A percentile compares a stretch with the other conserved stretches of the same genome.
Evolutionary conservation across 35 echinoderm and acorn worm genomes (phyloP).

Genomic region (Anneissia japonica): DNA sequence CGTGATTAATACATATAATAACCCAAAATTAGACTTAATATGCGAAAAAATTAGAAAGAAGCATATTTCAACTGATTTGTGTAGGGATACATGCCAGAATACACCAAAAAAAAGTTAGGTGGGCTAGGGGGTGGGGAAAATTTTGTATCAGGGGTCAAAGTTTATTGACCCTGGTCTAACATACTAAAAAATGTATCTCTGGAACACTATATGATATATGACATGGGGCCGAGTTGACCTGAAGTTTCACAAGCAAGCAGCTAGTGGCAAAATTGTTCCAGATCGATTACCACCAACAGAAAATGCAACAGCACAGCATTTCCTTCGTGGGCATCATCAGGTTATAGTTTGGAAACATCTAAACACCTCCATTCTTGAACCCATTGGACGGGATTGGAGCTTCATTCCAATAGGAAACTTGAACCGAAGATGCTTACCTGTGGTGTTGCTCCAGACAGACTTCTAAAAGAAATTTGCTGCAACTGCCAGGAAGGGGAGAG

Average conservation of each 20-base stretch:
- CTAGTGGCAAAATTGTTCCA: slow-evolving; percentile 30
- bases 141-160: too few relatives aligned
- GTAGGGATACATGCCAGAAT: too few relatives aligned
- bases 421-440: neutral
- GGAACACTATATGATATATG: too few relatives aligned
- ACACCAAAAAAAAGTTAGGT: too few relatives aligned
- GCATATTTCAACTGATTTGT: too few relatives aligned
- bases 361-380: slow-evolving; percentile 9
- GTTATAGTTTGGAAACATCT: neutral
- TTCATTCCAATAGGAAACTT: neutral
- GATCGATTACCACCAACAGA: slow-evolving; percentile 10
- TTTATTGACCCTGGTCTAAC: too few relatives aligned
- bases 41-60: too few relatives aligned
- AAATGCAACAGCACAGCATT: neutral
- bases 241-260: slow-evolving; percentile 35
- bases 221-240: too few relatives aligned
- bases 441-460: neutral
- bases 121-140: too few relatives aligned
- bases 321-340: neutral
- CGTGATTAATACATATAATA: too few relatives aligned
- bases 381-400: neutral
- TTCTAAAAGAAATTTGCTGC: slow-evolving; percentile 15
- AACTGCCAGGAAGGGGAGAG: slow-evolving; percentile 3
- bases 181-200: too few relatives aligned
- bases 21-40: too few relatives aligned